Evolutionary conservation across 1,140 invertebrate species (phyloP), one percentile per base, ranked within the genome.

Genomic region (Tetramorium simillimum): DNA sequence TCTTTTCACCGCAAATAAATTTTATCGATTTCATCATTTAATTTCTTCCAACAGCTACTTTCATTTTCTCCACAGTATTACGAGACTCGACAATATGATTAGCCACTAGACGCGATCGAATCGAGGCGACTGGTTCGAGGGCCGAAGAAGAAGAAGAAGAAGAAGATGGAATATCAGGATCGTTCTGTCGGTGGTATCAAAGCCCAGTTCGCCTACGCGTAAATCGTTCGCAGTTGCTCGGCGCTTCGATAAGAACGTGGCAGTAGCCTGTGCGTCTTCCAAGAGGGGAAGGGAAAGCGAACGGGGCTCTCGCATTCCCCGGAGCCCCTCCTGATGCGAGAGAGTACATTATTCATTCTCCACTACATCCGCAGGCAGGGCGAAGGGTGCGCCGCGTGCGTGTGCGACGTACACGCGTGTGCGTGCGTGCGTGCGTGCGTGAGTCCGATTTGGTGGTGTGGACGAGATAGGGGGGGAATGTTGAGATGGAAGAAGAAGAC

Each of bases 261-360:
- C 37, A 49, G 60, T 51, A 80, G 72, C 85, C 21, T 60, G 53
- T 75, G 24, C 51, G 67, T 60, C 88, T 90, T 89, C 85, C 69
- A 69, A 18, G 58, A 86, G 72, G 56, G 86, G 69, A 49, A 65
- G 62, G 24, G 40, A 65, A 49, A 81, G 46, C 60, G 84, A 56
- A 81, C 80, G 77, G 62, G 76, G 73, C 85, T 85, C 86, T 90
- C 88, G 86, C 88, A 90, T 90, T 90, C 86, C 86, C 89, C 87
- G 89, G 82, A 84, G 87, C 90, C 84, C 84, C 87, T 89, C 84
- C 87, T 88, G 89, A 80, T 88, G 90, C 87, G 85, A 86, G 85
- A 86, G 85, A 78, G 90, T 91, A 88, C 87, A 91, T 91, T 91
- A 91, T 91, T 91, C 90, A 91, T 91, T 91, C 89, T 90, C 90